A percentile compares a stretch with the other conserved stretches of the same genome.
phyloP scores from a whole-genome alignment of 2,888 invertebrate genomes.

The Loripinus fragilis region DNA sequence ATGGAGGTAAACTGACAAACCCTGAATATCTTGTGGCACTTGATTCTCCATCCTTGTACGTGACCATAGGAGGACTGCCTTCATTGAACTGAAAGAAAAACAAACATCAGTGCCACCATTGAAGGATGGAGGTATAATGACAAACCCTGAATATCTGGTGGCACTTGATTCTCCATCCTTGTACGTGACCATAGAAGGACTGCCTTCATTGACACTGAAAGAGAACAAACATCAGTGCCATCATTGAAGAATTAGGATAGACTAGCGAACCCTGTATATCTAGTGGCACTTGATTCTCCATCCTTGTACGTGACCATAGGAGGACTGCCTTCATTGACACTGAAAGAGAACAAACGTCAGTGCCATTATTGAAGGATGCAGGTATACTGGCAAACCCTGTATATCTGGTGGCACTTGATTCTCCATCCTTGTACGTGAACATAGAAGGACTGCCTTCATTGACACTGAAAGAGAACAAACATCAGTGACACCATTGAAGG shows the following conservation, averaged over 20 bases:
- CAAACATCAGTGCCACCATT: no score
- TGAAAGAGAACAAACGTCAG: constrained; percentile 13
- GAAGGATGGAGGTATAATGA: no score
- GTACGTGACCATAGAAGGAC: constrained; percentile 48
- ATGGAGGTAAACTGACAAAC: no score
- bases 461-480: neutral
- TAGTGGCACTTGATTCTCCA: neutral
- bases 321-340: constrained; percentile 22
- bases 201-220: constrained; percentile 30
- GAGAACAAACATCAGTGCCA: no score
- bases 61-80: no score
- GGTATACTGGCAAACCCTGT: neutral
- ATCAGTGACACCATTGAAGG: neutral
- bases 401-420: neutral
- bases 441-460: constrained; percentile 34
- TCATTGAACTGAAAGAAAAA: no score
- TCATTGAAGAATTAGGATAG: no score
- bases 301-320: constrained; percentile 44
- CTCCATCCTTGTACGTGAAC: constrained; percentile 28
- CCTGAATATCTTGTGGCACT: no score
- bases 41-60: no score
- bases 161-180: no score
- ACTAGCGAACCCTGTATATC: neutral
- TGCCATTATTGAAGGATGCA: no score
- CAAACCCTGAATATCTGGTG: no score